Base-by-base conservation (phyloP, 1,140 invertebrate genomes). In the Ceratoteleas bidentatus region DNA sequence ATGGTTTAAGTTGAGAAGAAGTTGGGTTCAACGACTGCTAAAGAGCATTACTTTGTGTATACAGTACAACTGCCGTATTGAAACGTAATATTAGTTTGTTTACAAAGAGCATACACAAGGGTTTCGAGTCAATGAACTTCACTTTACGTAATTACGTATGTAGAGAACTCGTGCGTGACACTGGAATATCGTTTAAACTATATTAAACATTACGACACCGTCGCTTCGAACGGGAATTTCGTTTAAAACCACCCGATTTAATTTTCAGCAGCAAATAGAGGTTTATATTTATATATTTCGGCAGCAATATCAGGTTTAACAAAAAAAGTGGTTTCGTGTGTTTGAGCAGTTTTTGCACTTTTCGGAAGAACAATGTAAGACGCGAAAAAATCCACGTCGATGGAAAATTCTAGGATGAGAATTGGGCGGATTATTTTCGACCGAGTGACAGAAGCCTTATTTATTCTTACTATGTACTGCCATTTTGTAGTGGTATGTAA, bases 61-160 rank as follows among this genome's bases (percentile, higher is more conserved):
- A 24, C 1, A 24, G 24, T 24, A 24, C 24, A 24, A 24, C 24
- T 24, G 24, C 24, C 24, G 1, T 1, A 4, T 24, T 24, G 24
- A 24, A 24, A 24, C 1, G 24, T 4, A 24, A 24, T 24, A 4
- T 24, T 24, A 1, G 24, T 73, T 73, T 73, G 70, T 73, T 73
- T 73, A 64, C 52, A 61, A 61, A 47, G 45, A 62, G 32, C 34
- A 57, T 16, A 64, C 53, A 49, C 15, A 52, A 16, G 70, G 9
- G 58, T 43, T 64, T 49, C 50, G 32, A 57, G 70, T 74, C 70
- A 64, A 40, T 58, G 70, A 74, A 74, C 70, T 74, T 65, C 38
- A 10, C n/a, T 14, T 65, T 74, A 65, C 16, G 36, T 74, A 74
- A 74, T 65, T 57, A 40, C 60, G 32, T 47, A 43, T 43, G 49